Conservation (phyloP, 2,888 invertebrate species). For the Rugalucina vietnamica region DNA sequence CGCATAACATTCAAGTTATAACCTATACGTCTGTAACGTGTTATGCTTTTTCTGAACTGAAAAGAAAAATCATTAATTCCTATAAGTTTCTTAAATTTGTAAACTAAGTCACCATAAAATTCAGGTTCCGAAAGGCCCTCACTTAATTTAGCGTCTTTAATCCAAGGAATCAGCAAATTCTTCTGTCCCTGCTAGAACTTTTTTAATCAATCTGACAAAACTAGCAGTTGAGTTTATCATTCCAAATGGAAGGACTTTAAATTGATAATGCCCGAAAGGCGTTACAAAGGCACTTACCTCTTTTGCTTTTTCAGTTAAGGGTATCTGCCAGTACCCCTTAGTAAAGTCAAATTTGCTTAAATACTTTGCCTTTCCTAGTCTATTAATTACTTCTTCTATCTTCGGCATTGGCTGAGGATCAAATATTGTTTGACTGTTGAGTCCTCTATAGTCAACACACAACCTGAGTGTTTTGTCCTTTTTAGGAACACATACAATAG, state of each 20-base stretch:
- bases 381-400: background rate
- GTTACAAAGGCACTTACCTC: slow-evolving; percentile 2
- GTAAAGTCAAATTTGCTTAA: background rate
- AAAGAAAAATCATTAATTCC: no score
- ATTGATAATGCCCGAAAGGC: background rate
- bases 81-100: no score
- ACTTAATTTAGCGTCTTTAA: no score
- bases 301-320: background rate
- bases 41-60: no score
- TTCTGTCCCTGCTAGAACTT: background rate
- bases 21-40: no score
- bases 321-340: slow-evolving; percentile 3
- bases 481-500: background rate
- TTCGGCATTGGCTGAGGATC: slow-evolving; percentile 4
- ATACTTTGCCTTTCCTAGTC: background rate
- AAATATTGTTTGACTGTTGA: background rate
- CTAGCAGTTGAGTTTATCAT: background rate
- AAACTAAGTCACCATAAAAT: no score
- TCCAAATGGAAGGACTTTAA: background rate
- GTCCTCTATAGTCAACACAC: background rate
- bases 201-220: slow-evolving; percentile 1
- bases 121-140: no score
- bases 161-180: background rate
- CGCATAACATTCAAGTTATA: no score
- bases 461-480: background rate